Base-by-base conservation (phyloP, 2,888 invertebrate species). In the Apotomis capreana region DNA sequence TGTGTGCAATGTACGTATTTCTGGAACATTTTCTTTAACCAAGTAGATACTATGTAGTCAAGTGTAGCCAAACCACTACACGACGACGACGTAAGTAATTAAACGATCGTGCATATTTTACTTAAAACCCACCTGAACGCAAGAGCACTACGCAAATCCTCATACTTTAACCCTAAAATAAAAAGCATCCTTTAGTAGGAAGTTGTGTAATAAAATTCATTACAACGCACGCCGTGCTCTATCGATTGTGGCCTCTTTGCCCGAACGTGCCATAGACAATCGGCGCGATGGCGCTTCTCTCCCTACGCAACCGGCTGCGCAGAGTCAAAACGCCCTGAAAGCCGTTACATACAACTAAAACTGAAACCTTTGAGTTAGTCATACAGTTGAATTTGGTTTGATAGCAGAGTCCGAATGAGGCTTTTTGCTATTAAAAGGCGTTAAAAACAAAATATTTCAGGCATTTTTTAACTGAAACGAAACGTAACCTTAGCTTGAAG, bases 141-240 rank as follows among this genome's bases (percentile, higher is more conserved):
- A 49, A 67, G 58, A 49, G 36, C 58, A 13, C 58, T 58, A 15
- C 15, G 15, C 58, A 58, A 58, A 59, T 58, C 58, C 67, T 57
- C 15, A 51, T 63, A 69, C 57, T 69, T 57, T 51, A 15, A 51
- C 57, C 51, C 51, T 63, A 40, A 69, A 69, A 69, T 63, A 57
- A 63, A 57, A 69, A 62, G 55, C 69, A 69, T 69, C 55, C 62
- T 55, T 54, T 59, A 67, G 40, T 54, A 57, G 68, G 68, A 63
- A 68, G 85, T 88, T 85, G 85, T 80, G 83, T 92, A 91, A 92
- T 92, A 91, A 91, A 26, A 92, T 92, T 92, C 91, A 92, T 92
- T 91, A 91, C 90, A 88, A 90, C 91, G 91, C 91, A 89, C 91
- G 90, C 89, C 92, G 92, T 92, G 92, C 91, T 89, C 89, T 91